Evolutionary conservation across 2,888 invertebrate genomes (phyloP).

Genomic region (Coleophora deauratella): DNA sequence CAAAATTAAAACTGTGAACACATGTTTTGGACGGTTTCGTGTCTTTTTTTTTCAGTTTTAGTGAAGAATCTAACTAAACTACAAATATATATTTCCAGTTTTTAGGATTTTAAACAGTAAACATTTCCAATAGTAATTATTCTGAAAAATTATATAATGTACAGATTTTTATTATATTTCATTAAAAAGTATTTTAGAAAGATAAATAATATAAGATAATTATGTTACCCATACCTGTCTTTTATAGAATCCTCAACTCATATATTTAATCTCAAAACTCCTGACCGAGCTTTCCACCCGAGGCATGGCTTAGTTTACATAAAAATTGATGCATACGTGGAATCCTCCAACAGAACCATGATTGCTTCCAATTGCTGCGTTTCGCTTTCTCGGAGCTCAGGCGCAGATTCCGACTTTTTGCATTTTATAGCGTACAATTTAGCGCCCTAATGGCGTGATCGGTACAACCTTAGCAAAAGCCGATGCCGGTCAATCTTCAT

Average conservation of each 20-base stretch:
- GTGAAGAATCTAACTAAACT: too few species aligned
- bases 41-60: background rate
- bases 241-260: too few species aligned
- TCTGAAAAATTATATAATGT: too few species aligned
- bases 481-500: constrained; percentile 34
- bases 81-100: too few species aligned
- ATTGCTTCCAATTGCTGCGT: constrained; percentile 15
- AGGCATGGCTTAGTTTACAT: constrained; percentile 12
- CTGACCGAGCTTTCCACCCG: constrained; percentile 2
- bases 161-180: too few species aligned
- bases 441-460: constrained; percentile 44
- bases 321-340: constrained; percentile 20
- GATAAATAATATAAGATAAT: too few species aligned
- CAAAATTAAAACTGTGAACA: background rate
- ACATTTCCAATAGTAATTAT: too few species aligned
- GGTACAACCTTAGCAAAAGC: constrained; percentile 31
- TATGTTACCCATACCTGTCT: too few species aligned
- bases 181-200: too few species aligned
- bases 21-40: too few species aligned
- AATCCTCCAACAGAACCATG: constrained; percentile 18
- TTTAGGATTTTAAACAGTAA: too few species aligned
- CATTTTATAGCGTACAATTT: constrained; percentile 56
- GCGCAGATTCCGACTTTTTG: constrained; percentile 39
- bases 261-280: constrained; percentile 6
- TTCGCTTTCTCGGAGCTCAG: background rate